Base-by-base conservation (phyloP, 2,797 vertebrate species). In the Acestrorhynchus altus region DNA sequence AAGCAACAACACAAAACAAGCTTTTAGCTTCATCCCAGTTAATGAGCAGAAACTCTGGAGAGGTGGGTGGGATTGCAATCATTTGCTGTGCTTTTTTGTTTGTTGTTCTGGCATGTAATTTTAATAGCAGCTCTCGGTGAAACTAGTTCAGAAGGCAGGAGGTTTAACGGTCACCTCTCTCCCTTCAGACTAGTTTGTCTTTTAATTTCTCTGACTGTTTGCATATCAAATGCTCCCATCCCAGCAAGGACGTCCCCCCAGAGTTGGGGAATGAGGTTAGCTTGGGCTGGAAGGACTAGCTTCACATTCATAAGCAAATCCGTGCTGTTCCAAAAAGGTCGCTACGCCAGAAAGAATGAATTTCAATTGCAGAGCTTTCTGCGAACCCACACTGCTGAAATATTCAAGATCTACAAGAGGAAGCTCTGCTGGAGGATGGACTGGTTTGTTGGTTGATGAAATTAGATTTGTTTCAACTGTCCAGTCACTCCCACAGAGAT, bases 1-100 rank as follows among this genome's bases (percentile, higher is more conserved):
- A 49, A 80, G 78, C 4, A 8, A 26, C 1, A 84, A 52, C 63
- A 66, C 46, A 70, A 64, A 64, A 74, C 83, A 22, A 70, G 51
- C 28, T 67, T 65, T 80, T 83, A 70, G 74, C 83, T 64, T 57
- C 51, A 80, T 71, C 80, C 35, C 42, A 76, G 68, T 79, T 79
- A 83, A 86, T 80, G 54, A 80, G 78, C 10, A 66, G 63, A 67
- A 78, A 26, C 51, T 63, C 59, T 35, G 47, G 51, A 31, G 15
- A 16, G 68, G 81, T 83, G 59, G 76, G 81, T 68, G 77, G 77
- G 47, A 61, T 49, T 13, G 4, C 31, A 44, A 22, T n/a, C 4
- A 22, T 24, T 60, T 49, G 12, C 60, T 52, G 56, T 42, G 39
- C 1, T 40, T 44, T 22, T 20, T 64, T 20, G n/a, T 12, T 51